phyloP scores from a whole-genome alignment of 2,797 vertebrate species.

The Naso thynnoides region DNA sequence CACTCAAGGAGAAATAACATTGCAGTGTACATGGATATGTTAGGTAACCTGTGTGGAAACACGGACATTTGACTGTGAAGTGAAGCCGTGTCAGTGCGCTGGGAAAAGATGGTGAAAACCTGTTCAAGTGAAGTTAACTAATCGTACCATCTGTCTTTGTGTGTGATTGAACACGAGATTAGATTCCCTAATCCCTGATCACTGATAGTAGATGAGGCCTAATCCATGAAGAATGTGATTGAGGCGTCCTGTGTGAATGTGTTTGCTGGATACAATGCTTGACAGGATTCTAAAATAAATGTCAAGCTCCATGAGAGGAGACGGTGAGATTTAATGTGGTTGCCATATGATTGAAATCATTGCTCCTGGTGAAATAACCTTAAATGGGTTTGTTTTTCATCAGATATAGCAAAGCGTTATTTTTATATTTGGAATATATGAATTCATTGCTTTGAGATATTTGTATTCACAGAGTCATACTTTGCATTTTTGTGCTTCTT shows the following conservation, averaged over 20 bases:
- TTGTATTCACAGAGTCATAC: constrained; percentile 15
- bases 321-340: constrained; percentile 50
- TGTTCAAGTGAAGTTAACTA: constrained; percentile 55
- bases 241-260: constrained; percentile 39
- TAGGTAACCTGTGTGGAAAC: constrained; percentile 58
- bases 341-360: constrained; percentile 59
- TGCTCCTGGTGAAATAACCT: constrained; percentile 46
- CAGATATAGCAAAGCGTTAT: constrained; percentile 12
- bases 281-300: constrained; percentile 46
- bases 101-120: constrained; percentile 36
- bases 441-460: constrained; percentile 8
- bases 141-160: constrained; percentile 61
- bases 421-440: constrained; percentile 13
- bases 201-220: constrained; percentile 47
- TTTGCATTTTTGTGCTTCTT: not conserved
- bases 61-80: constrained; percentile 62
- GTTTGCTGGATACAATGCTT: constrained; percentile 43
- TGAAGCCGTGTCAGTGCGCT: constrained; percentile 32
- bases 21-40: constrained; percentile 61
- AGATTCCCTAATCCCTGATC: constrained; percentile 53
- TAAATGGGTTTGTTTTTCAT: constrained; percentile 50
- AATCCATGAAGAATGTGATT: constrained; percentile 55
- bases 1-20: constrained; percentile 78
- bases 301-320: constrained; percentile 45
- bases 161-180: constrained; percentile 62